Percentiles rank a stretch among this genome's conserved stretches.
Conservation (phyloP, 2,888 invertebrate species). For the Galeruca laticollis region DNA sequence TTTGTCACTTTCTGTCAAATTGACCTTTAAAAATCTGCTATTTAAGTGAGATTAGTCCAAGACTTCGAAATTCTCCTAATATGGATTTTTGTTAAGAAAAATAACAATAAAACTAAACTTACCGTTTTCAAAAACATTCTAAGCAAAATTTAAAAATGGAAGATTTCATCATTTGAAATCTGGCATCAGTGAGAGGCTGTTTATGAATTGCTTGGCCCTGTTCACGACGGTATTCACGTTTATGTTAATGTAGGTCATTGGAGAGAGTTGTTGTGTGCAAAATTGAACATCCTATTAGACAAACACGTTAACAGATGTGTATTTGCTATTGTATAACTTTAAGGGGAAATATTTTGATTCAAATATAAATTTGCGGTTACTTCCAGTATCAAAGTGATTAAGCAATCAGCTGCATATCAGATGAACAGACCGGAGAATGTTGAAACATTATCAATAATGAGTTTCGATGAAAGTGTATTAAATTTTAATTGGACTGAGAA, state of each 20-base stretch:
- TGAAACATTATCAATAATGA: too few relatives aligned
- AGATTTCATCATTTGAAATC: not conserved
- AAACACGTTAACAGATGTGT: slow-evolving; percentile 7
- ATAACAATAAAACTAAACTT: not conserved
- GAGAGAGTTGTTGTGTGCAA: slow-evolving; percentile 7
- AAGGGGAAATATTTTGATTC: not conserved
- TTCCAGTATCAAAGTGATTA: too few relatives aligned
- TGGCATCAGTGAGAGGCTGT: not conserved
- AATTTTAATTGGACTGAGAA: too few relatives aligned
- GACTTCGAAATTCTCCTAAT: too few relatives aligned
- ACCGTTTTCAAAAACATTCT: not conserved
- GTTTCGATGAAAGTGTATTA: too few relatives aligned
- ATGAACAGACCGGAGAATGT: too few relatives aligned
- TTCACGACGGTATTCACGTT: not conserved
- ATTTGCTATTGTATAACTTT: slow-evolving; percentile 10
- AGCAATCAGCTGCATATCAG: too few relatives aligned
- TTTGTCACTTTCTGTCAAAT: too few relatives aligned
- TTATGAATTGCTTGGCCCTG: not conserved
- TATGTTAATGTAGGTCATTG: slow-evolving; percentile 25
- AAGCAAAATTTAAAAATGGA: not conserved
- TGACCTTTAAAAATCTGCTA: too few relatives aligned
- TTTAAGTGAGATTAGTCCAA: too few relatives aligned
- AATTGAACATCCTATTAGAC: slow-evolving; percentile 15
- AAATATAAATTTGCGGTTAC: too few relatives aligned
- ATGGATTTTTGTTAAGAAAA: too few relatives aligned